Percentiles rank a stretch among this genome's conserved stretches.
These are phyloP conservation scores for Anaspis maculata DNA, from an alignment of 2,888 invertebrate species.

Conservation along the genomic window DNA sequence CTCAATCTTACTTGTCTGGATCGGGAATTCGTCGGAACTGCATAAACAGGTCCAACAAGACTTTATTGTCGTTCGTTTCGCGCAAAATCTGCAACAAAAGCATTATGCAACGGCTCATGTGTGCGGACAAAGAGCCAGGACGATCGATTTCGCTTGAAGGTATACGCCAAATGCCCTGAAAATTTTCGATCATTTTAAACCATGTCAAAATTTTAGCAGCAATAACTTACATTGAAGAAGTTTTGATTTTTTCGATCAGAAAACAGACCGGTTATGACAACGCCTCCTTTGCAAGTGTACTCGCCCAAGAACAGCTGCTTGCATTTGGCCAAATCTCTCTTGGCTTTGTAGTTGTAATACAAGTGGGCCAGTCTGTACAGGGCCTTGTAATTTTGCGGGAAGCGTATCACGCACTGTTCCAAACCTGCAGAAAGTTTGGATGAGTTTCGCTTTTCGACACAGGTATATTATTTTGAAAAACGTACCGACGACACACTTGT, in stretches of 20 bases:
- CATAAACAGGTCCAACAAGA: conserved; percentile 69
- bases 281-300: conserved; percentile 57
- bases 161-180: conserved; percentile 83
- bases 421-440: conserved; percentile 54
- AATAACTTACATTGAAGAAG: conserved; percentile 70
- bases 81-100: conserved; percentile 74
- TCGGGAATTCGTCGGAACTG: conserved; percentile 77
- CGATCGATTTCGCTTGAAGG: conserved; percentile 85
- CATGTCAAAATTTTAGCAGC: conserved; percentile 1
- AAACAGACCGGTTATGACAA: conserved; percentile 73
- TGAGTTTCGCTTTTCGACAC: conserved; percentile 30
- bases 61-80: conserved; percentile 70
- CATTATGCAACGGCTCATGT: conserved; percentile 78
- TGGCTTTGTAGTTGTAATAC: conserved; percentile 61
- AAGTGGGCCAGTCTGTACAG: conserved; percentile 80
- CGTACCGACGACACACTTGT: conserved; percentile 35
- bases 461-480: too few relatives aligned
- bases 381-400: conserved; percentile 90
- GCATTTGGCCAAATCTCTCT: conserved; percentile 60
- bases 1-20: conserved; percentile 74
- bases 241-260: conserved; percentile 75
- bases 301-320: conserved; percentile 63
- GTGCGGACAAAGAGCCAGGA: conserved; percentile 84
- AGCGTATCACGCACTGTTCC: conserved; percentile 75
- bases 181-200: conserved; percentile 2